phyloP scores from a whole-genome alignment of 2,888 invertebrate genomes.

The Carcina quercana region DNA sequence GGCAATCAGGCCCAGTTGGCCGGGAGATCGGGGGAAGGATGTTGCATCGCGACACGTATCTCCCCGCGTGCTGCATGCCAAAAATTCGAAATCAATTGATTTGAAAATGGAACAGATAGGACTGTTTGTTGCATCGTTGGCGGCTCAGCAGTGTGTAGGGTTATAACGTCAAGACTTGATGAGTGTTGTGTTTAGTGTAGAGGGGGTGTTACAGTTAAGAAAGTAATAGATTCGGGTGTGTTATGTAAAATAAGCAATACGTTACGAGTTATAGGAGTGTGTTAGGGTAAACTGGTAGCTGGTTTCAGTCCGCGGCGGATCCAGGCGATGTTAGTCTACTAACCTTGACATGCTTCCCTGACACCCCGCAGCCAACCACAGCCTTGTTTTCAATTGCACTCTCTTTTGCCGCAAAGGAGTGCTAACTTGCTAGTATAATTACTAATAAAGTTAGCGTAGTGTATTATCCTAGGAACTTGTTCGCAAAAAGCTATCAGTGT shows the following conservation, averaged over 20 bases:
- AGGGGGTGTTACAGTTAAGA: slow-evolving; percentile 18
- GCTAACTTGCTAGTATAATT: slow-evolving; percentile 42
- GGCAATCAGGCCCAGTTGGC: slow-evolving; percentile 47
- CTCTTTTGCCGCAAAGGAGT: slow-evolving; percentile 51
- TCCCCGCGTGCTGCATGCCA: slow-evolving; percentile 47
- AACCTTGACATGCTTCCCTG: slow-evolving; percentile 72
- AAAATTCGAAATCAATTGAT: slow-evolving; percentile 51
- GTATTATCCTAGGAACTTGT: slow-evolving; percentile 13
- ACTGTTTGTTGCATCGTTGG: slow-evolving; percentile 24
- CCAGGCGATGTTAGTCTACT: slow-evolving; percentile 43
- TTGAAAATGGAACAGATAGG: slow-evolving; percentile 43
- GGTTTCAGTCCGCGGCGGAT: slow-evolving; percentile 49
- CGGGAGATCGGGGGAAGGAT: slow-evolving; percentile 48
- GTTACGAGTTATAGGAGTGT: slow-evolving; percentile 26
- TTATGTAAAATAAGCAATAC: slow-evolving; percentile 15
- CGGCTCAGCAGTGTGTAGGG: slow-evolving; percentile 23
- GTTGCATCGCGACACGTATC: slow-evolving; percentile 51
- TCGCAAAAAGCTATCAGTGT: slow-evolving; percentile 10
- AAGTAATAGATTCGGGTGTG: slow-evolving; percentile 6
- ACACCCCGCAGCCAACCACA: slow-evolving; percentile 57
- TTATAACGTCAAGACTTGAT: slow-evolving; percentile 21
- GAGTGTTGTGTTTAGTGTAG: slow-evolving; percentile 41
- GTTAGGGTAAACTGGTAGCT: slow-evolving; percentile 33
- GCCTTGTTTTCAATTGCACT: slow-evolving; percentile 65
- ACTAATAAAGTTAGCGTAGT: too few species aligned